Percentiles rank a stretch among this genome's conserved stretches.
Conservation (phyloP, 92 coral and sea anemone genomes). For the Heliopora coerulea region DNA sequence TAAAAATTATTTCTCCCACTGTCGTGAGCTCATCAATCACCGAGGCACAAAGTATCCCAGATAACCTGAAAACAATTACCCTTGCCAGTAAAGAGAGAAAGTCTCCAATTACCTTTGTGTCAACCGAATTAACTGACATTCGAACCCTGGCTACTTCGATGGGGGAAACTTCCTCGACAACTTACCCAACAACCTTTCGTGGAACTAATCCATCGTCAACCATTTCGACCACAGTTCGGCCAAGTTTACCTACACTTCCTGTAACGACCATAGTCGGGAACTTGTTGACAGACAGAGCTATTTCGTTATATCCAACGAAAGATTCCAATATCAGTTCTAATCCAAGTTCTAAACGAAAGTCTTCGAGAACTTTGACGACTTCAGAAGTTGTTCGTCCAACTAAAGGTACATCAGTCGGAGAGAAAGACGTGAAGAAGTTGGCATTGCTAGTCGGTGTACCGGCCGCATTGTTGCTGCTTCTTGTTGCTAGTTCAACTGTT, state of each 20-base stretch:
- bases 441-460: constrained; percentile 20
- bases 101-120: neutral
- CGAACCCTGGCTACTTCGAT: no score
- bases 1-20: neutral
- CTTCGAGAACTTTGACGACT: neutral
- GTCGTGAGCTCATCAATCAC: neutral
- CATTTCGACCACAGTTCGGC: no score
- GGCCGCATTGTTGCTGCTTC: constrained; percentile 10
- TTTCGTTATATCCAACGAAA: neutral
- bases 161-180: neutral
- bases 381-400: neutral
- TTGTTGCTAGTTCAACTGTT: constrained; percentile 17
- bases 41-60: neutral
- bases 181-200: no score
- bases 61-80: neutral
- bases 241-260: neutral
- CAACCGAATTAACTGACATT: no score
- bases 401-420: neutral
- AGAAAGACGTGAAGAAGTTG: constrained; percentile 3
- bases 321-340: no score
- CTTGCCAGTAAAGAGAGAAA: neutral
- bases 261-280: neutral
- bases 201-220: no score
- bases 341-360: neutral
- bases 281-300: neutral